phyloP scores from a whole-genome alignment of 2,797 vertebrate genomes.

The Cossypha caffra region DNA sequence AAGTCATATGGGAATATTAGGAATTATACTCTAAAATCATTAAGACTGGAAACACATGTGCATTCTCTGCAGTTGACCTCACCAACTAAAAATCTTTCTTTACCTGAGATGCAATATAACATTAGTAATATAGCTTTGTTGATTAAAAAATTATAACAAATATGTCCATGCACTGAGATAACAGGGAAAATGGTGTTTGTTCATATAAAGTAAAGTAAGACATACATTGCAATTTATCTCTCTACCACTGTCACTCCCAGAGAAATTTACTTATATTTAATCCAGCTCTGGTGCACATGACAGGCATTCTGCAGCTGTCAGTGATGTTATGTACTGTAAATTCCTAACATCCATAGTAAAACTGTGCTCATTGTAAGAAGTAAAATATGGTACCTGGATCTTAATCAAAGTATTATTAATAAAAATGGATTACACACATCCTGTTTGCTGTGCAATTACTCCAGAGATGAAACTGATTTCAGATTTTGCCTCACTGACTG shows the following conservation, averaged over 20 bases:
- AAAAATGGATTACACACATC: constrained; percentile 65
- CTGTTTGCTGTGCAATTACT: constrained; percentile 68
- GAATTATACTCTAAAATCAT: neutral
- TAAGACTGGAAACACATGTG: neutral
- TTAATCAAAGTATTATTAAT: constrained; percentile 71
- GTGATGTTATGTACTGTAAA: constrained; percentile 13
- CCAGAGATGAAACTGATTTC: constrained; percentile 45
- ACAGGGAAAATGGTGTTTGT: neutral
- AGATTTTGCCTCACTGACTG: constrained; percentile 38
- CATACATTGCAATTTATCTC: neutral
- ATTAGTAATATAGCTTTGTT: neutral
- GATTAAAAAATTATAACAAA: neutral
- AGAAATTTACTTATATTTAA: constrained; percentile 51
- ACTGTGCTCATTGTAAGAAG: constrained; percentile 58
- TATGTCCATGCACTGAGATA: neutral
- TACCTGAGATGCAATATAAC: neutral
- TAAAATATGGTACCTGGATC: constrained; percentile 51
- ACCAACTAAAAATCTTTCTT: neutral
- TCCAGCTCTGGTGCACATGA: neutral
- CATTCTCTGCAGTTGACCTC: neutral
- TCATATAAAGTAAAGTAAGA: neutral
- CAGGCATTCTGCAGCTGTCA: constrained; percentile 24
- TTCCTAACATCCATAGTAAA: constrained; percentile 48
- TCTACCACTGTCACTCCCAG: neutral
- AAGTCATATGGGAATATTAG: neutral